These are phyloP conservation scores for Cherax destructor DNA, from an alignment of 1,140 invertebrate genomes.

Conservation along the genomic window DNA sequence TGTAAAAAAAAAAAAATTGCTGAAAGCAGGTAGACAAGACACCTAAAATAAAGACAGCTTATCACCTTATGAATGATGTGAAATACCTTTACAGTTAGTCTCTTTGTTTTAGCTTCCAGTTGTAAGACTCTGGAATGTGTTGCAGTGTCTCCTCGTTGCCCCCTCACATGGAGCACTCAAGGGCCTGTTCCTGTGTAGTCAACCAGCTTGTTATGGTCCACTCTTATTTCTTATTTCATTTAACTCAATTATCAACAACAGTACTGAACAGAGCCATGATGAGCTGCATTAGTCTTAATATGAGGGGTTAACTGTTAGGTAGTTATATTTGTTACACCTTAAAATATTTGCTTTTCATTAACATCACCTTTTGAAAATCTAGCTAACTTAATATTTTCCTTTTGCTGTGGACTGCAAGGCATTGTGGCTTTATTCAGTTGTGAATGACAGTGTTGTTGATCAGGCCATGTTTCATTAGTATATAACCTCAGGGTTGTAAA, in stretches of 20 bases:
- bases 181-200: conserved; percentile 61
- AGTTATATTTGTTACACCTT: conserved; percentile 15
- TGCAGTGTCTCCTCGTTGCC: conserved; percentile 54
- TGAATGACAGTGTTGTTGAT: conserved; percentile 70
- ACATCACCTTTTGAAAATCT: conserved; percentile 40
- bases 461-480: conserved; percentile 66
- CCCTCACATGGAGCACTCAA: conserved; percentile 54
- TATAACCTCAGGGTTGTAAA: conserved; percentile 63
- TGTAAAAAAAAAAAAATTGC: conserved; percentile 60
- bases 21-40: conserved; percentile 67
- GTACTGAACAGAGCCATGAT: conserved; percentile 65
- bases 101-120: conserved; percentile 65
- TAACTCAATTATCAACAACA: conserved; percentile 66
- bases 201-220: conserved; percentile 67
- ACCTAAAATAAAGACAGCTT: conserved; percentile 51
- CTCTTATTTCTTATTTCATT: conserved; percentile 65
- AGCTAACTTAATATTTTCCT: conserved; percentile 33
- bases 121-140: conserved; percentile 63
- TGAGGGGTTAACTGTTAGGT: conserved; percentile 6
- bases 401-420: conserved; percentile 53
- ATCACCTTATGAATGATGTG: conserved; percentile 63
- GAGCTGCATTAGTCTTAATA: conserved; percentile 43
- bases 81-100: conserved; percentile 65
- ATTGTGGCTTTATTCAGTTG: conserved; percentile 68
- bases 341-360: conserved; percentile 33